Percentiles rank a stretch among this genome's conserved stretches.
Conservation (phyloP, 2,888 invertebrate species). For the Chrysotoxum bicinctum region DNA sequence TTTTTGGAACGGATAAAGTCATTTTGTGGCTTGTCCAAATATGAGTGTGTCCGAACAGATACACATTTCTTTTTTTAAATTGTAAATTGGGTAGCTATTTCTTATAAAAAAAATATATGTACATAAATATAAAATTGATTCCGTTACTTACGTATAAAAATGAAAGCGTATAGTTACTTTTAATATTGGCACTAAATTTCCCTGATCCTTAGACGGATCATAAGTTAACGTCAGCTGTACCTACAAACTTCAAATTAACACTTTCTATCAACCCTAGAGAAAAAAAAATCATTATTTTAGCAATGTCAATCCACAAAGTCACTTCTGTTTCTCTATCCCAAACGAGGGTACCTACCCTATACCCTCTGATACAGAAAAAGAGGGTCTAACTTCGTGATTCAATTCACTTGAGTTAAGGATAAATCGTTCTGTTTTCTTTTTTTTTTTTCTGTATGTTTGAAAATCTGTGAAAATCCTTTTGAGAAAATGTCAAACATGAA, state of each 20-base stretch:
- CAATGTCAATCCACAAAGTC: background rate
- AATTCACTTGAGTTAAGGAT: background rate
- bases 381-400: background rate
- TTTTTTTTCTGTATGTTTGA: background rate
- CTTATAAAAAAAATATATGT: too few relatives aligned
- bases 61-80: too few relatives aligned
- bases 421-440: background rate
- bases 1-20: too few relatives aligned
- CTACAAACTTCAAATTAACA: background rate
- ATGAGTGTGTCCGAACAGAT: too few relatives aligned
- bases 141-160: too few relatives aligned
- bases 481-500: slow-evolving; percentile 62
- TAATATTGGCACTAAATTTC: too few relatives aligned
- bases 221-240: too few relatives aligned
- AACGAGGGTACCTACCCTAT: background rate
- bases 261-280: background rate
- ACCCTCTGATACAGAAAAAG: background rate
- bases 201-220: too few relatives aligned
- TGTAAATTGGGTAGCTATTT: too few relatives aligned
- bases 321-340: background rate
- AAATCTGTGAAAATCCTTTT: slow-evolving; percentile 35
- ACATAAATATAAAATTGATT: too few relatives aligned
- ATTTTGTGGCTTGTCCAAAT: too few relatives aligned
- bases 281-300: background rate
- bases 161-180: too few relatives aligned